Conservation (phyloP, 2,797 vertebrate genomes). For the Antennarius maculatus region DNA sequence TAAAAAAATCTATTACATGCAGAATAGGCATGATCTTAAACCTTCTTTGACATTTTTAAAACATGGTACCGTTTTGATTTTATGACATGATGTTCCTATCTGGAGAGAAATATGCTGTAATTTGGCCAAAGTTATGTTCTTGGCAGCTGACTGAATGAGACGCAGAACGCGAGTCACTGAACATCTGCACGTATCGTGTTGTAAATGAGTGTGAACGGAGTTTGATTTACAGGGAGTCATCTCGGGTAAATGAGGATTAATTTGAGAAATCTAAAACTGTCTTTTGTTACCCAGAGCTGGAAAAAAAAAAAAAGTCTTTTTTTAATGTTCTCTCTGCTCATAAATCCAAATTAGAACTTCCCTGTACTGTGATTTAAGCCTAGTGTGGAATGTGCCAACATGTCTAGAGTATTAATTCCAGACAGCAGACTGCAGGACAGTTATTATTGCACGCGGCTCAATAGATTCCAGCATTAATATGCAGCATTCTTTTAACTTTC, state of each 20-base stretch:
- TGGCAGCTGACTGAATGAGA: conserved; percentile 28
- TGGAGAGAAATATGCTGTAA: neutral
- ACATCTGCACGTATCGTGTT: conserved; percentile 20
- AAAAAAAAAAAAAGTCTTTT: neutral
- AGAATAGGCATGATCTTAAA: too few species aligned
- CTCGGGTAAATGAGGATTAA: conserved; percentile 29
- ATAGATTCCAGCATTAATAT: conserved; percentile 72
- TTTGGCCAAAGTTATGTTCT: conserved; percentile 6
- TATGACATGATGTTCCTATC: neutral
- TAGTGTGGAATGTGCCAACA: conserved; percentile 15
- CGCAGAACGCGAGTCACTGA: conserved; percentile 10
- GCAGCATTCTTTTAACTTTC: conserved; percentile 68
- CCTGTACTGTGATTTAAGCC: conserved; percentile 25
- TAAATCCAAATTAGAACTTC: conserved; percentile 34
- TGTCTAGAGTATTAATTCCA: conserved; percentile 29
- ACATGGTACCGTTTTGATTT: neutral
- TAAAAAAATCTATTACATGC: too few species aligned
- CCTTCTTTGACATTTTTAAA: too few species aligned
- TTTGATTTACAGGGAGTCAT: conserved; percentile 19
- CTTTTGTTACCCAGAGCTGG: neutral
- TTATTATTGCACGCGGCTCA: conserved; percentile 53
- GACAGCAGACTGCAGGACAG: conserved; percentile 49
- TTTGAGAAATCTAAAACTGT: conserved; percentile 3
- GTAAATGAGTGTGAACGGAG: conserved; percentile 17
- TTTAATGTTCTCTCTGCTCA: neutral